Base-by-base conservation (phyloP, 1,140 invertebrate genomes). In the Drosophila nigrodunni region DNA sequence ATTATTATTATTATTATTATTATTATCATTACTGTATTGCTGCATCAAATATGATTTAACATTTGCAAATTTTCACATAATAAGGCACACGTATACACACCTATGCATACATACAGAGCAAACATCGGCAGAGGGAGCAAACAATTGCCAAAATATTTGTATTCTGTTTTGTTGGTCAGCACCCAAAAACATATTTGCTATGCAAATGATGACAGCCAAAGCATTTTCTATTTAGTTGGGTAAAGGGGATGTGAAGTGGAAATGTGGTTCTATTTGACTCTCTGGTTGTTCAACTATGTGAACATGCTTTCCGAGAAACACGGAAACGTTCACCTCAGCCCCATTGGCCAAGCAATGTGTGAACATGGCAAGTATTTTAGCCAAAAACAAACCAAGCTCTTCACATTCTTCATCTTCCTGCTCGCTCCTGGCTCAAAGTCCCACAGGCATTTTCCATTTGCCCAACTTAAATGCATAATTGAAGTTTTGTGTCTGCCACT, bases 381-480 rank as follows among this genome's bases (percentile, higher is more conserved):
- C 57, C 65, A 68, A 60, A 54, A 61, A 74, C 64, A 50, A 15
- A 35, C 61, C 37, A 46, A 13, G 3, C 41, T 43, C 46, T 65
- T n/a, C 10, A 30, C 25, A 30, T 30, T 30, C 57, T 10, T 15
- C 15, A 6, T 2, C 25, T 61, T 10, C 7, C 46, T 7, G 7
- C n/a, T 7, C 49, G 3, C 25, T 13, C 11, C 37, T 59, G 21
- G 4, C 10, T 13, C 30, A 60, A 62, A 37, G 18, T 52, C 37
- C 30, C 39, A 41, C 58, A 55, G 49, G 37, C 43, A 18, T 41
- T 34, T 59, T 34, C 8, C 25, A 7, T 43, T 44, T 62, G 21
- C 35, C 9, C 8, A 44, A 37, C 52, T 64, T 37, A 39, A n/a
- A 71, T 78, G 67, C 74, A 78, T 77, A 77, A 77, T 78, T 78